These are phyloP conservation scores for Drosophila parabipectinata DNA, from an alignment of 1,140 invertebrate species.

Conservation along the genomic window DNA sequence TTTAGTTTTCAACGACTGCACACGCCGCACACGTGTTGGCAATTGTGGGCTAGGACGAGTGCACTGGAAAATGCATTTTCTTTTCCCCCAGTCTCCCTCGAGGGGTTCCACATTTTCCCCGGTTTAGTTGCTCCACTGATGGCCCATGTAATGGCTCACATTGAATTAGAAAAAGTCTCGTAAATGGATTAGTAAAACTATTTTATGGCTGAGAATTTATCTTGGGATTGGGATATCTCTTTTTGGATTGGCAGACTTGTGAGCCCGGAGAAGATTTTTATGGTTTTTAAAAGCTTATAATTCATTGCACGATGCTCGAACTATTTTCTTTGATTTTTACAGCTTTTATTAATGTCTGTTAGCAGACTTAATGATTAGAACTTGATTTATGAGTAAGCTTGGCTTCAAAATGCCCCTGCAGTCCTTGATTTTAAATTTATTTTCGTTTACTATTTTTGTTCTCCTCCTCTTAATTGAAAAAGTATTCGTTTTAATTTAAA, in stretches of 20 bases:
- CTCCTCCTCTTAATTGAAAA: slow-evolving; percentile 24
- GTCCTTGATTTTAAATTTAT: slow-evolving; percentile 16
- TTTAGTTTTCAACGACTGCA: slow-evolving; percentile 30
- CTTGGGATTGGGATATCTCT: slow-evolving; percentile 29
- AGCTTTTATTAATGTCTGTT: neutral
- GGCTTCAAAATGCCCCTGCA: neutral
- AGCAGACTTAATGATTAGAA: neutral
- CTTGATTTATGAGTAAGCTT: too few relatives aligned
- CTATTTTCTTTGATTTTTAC: neutral
- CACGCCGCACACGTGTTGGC: slow-evolving; percentile 78
- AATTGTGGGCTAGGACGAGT: slow-evolving; percentile 37
- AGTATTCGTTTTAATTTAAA: slow-evolving; percentile 35
- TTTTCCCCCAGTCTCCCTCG: slow-evolving; percentile 3
- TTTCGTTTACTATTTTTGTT: neutral
- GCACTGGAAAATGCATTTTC: slow-evolving; percentile 22
- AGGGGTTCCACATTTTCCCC: slow-evolving; percentile 19
- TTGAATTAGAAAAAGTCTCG: slow-evolving; percentile 60
- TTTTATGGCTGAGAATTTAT: slow-evolving; percentile 24
- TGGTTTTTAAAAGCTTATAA: slow-evolving; percentile 10
- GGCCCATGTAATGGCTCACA: slow-evolving; percentile 33
- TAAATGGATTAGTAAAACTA: slow-evolving; percentile 62
- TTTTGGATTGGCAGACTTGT: slow-evolving; percentile 15
- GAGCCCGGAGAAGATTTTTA: slow-evolving; percentile 9
- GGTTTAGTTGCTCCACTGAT: slow-evolving; percentile 27
- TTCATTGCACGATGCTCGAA: neutral